Evolutionary conservation across 1,140 invertebrate genomes (phyloP).

Genomic region (Anastrepha obliqua): DNA sequence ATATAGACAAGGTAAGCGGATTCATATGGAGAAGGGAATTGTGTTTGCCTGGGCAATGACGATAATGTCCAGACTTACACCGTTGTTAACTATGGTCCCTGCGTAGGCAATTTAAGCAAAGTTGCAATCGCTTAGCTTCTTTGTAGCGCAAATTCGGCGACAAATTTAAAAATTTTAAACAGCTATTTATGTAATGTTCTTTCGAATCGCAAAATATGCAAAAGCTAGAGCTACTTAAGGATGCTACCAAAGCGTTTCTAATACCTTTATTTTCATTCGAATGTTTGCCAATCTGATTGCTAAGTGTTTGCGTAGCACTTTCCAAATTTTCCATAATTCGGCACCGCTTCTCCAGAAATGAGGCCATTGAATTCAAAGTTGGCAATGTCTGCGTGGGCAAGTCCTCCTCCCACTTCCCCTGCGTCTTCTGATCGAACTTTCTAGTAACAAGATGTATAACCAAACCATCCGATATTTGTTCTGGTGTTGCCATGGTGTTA

Average conservation of each 20-base stretch:
- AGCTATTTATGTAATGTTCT: not conserved
- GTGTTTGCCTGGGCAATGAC: too few relatives aligned
- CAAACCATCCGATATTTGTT: slow-evolving; percentile 36
- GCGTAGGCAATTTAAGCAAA: too few relatives aligned
- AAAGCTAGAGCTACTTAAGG: not conserved
- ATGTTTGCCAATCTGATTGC: not conserved
- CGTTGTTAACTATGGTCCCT: too few relatives aligned
- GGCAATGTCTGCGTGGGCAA: not conserved
- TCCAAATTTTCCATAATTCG: not conserved
- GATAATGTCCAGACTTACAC: too few relatives aligned
- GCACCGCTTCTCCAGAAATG: slow-evolving; percentile 29
- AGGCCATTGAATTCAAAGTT: not conserved
- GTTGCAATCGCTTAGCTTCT: not conserved
- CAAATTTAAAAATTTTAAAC: not conserved
- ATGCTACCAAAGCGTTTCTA: not conserved
- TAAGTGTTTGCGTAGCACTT: not conserved
- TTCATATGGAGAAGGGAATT: not conserved
- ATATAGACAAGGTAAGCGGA: not conserved
- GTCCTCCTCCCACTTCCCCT: slow-evolving; percentile 35
- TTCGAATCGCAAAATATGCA: not conserved
- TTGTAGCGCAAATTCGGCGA: not conserved
- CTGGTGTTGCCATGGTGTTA: not conserved
- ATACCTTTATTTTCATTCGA: not conserved
- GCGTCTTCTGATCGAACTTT: slow-evolving; percentile 12
- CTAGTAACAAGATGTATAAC: slow-evolving; percentile 17